Conservation (phyloP, 2,797 vertebrate species). For the Phalloptychus januarius region DNA sequence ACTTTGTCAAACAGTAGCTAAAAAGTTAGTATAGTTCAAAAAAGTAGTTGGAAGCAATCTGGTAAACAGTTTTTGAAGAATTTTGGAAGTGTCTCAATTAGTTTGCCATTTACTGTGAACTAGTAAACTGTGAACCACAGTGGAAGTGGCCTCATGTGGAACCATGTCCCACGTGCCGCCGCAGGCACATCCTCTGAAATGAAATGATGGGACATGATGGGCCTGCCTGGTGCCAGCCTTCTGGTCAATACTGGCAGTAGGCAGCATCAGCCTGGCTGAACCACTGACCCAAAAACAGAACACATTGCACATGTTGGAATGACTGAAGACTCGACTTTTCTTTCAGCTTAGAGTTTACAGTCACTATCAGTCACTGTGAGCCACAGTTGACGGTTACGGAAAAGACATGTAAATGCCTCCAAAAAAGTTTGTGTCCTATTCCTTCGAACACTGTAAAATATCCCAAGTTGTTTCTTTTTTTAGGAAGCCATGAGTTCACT, state of each 20-base stretch:
- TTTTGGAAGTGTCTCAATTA: neutral
- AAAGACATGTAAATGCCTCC: slow-evolving; percentile 47
- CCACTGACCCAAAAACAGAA: neutral
- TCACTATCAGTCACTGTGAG: slow-evolving; percentile 34
- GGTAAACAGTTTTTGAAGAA: neutral
- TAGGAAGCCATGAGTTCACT: neutral
- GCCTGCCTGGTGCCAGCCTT: neutral
- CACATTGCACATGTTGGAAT: slow-evolving; percentile 37
- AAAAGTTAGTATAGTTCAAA: too few species aligned
- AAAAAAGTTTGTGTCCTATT: slow-evolving; percentile 17
- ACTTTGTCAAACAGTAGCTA: too few species aligned
- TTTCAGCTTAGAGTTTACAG: slow-evolving; percentile 35
- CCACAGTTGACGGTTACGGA: slow-evolving; percentile 37
- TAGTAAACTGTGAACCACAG: too few species aligned
- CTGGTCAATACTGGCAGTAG: neutral
- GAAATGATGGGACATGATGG: neutral
- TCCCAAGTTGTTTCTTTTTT: slow-evolving; percentile 20
- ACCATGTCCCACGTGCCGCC: neutral
- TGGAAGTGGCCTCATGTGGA: neutral
- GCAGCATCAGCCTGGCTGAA: neutral
- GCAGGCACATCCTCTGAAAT: neutral
- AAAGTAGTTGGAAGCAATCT: too few species aligned
- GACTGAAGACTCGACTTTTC: slow-evolving; percentile 46
- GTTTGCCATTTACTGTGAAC: neutral
- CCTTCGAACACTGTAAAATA: slow-evolving; percentile 19